phyloP scores from a whole-genome alignment of 2,113 vertebrate species.

The Stegostoma tigrinum region DNA sequence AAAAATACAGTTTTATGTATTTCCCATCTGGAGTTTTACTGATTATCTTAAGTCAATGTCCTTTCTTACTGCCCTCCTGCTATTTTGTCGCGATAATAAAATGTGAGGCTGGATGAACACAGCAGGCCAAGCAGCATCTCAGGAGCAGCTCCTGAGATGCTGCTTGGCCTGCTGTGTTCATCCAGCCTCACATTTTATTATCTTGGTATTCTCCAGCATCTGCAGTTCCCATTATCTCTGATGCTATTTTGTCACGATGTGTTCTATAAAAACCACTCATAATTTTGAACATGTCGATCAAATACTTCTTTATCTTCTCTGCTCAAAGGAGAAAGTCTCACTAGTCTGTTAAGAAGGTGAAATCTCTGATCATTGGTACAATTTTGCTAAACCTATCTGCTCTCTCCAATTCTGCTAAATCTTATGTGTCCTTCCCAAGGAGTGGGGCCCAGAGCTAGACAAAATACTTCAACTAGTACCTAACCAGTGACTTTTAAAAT shows the following conservation, averaged over 20 bases:
- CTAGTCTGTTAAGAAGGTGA: background rate
- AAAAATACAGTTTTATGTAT: background rate
- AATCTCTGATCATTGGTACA: background rate
- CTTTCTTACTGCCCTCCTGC: background rate
- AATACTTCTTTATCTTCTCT: background rate
- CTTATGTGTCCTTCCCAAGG: background rate
- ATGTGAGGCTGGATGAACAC: too few relatives aligned
- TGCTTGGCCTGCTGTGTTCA: too few relatives aligned
- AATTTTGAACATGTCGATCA: background rate
- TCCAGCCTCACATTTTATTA: too few relatives aligned
- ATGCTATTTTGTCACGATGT: background rate
- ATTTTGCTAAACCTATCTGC: background rate
- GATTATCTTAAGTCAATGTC: background rate
- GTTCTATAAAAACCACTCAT: background rate
- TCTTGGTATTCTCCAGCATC: too few relatives aligned
- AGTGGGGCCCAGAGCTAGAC: background rate
- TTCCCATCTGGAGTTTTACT: background rate
- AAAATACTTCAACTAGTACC: background rate
- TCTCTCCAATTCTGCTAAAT: too few relatives aligned
- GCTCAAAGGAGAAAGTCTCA: background rate
- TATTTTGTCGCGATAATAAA: background rate
- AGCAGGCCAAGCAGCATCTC: too few relatives aligned
- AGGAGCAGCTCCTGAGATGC: too few relatives aligned
- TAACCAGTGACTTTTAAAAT: background rate
- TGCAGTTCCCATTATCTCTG: too few relatives aligned